These are phyloP conservation scores for Rhingia campestris DNA, from an alignment of 2,888 invertebrate genomes.

Conservation along the genomic window DNA sequence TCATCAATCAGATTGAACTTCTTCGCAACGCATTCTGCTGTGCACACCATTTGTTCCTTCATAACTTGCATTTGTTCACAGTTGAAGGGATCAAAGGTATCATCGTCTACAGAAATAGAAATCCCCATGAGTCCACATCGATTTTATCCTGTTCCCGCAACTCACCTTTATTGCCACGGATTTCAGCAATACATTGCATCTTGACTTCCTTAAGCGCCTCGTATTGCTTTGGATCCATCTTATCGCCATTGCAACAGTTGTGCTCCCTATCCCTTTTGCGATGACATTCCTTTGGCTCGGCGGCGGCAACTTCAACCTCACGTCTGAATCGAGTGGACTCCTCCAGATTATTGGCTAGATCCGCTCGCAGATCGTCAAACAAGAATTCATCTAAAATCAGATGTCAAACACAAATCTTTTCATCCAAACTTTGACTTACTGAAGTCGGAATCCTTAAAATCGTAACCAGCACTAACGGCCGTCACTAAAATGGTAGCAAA, in stretches of 20 bases:
- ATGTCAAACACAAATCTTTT: not conserved
- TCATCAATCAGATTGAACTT: slow-evolving; percentile 74
- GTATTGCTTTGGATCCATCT: slow-evolving; percentile 66
- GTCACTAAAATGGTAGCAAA: slow-evolving; percentile 58
- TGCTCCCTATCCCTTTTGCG: slow-evolving; percentile 63
- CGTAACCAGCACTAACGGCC: slow-evolving; percentile 74
- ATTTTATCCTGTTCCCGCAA: not conserved
- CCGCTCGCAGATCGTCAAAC: slow-evolving; percentile 73
- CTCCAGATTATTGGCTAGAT: slow-evolving; percentile 65
- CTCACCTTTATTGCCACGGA: slow-evolving; percentile 73
- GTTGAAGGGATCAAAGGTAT: slow-evolving; percentile 76
- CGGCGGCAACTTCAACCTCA: slow-evolving; percentile 54
- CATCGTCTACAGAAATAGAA: slow-evolving; percentile 53
- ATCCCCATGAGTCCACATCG: not conserved
- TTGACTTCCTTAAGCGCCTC: slow-evolving; percentile 67
- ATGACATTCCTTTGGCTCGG: slow-evolving; percentile 54
- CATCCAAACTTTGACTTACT: slow-evolving; percentile 69
- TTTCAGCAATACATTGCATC: slow-evolving; percentile 74
- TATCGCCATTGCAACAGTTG: slow-evolving; percentile 75
- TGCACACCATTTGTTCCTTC: slow-evolving; percentile 75
- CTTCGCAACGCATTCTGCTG: slow-evolving; percentile 76
- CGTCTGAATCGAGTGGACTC: slow-evolving; percentile 61
- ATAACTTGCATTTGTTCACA: slow-evolving; percentile 75
- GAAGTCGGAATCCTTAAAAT: slow-evolving; percentile 76
- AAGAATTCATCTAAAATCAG: slow-evolving; percentile 75